A percentile compares a stretch with the other conserved stretches of the same genome.
phyloP scores from a whole-genome alignment of 2,113 vertebrate genomes.

The human (Homo sapiens) region DNA sequence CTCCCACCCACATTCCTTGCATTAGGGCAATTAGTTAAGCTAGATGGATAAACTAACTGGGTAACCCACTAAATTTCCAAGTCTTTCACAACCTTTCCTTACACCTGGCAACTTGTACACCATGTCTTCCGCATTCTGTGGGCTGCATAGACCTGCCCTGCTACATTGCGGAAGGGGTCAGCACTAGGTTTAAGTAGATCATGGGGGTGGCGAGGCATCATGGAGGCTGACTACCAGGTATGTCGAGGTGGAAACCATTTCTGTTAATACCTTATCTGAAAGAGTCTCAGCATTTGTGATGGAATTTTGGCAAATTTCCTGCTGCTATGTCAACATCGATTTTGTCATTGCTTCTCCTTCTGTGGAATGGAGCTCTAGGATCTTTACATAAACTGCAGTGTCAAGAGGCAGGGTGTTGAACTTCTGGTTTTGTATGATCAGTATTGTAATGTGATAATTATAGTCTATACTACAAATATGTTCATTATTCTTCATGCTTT shows the following conservation, averaged over 20 bases:
- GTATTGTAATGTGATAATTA: background rate
- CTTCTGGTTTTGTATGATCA: background rate
- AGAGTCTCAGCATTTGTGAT: slow-evolving; percentile 44
- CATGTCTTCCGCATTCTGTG: background rate
- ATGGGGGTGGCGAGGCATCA: accelerated
- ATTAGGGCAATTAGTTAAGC: background rate
- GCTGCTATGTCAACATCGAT: slow-evolving; percentile 2
- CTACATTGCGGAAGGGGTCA: background rate
- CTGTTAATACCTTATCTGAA: background rate
- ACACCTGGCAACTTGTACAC: background rate
- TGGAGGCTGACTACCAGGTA: background rate
- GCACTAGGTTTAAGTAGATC: background rate
- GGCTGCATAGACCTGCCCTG: background rate
- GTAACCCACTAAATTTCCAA: background rate
- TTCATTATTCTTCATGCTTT: background rate
- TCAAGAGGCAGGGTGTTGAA: background rate
- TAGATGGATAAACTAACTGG: background rate
- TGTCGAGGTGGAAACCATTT: background rate
- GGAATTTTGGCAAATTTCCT: slow-evolving; percentile 55
- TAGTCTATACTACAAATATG: background rate
- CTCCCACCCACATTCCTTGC: background rate
- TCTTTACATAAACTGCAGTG: slow-evolving; percentile 44
- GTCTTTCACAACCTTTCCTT: background rate
- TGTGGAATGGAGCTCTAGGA: slow-evolving; percentile 54
- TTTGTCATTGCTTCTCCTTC: slow-evolving; percentile 19